Evolutionary conservation across 2,113 vertebrate species (phyloP).

Genomic region (Mesitornis unicolor): DNA sequence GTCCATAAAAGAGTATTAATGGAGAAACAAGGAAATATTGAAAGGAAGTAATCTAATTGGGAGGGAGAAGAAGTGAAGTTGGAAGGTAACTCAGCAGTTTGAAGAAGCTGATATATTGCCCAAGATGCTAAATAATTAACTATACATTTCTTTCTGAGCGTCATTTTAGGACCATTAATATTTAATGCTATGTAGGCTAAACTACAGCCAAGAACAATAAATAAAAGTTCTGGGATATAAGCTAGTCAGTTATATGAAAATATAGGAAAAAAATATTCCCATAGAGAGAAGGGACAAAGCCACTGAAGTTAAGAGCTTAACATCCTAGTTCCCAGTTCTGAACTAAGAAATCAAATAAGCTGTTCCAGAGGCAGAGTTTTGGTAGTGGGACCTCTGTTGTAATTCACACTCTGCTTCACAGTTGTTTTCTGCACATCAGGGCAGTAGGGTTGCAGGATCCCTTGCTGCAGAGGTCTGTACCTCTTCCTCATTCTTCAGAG

Average conservation of each 20-base stretch:
- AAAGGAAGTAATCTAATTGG: not conserved
- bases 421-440: not conserved
- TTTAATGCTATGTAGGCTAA: not conserved
- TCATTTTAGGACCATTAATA: not conserved
- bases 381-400: not conserved
- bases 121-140: conserved; percentile 31
- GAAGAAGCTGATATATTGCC: not conserved
- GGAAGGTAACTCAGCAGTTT: not conserved
- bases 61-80: not conserved
- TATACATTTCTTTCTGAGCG: not conserved
- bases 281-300: not conserved
- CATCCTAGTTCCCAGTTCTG: not conserved
- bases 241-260: not conserved
- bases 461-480: accelerated
- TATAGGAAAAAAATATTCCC: not conserved
- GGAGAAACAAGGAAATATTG: not conserved
- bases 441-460: not conserved
- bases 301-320: not conserved
- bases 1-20: not conserved
- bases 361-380: not conserved
- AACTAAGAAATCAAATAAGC: not conserved
- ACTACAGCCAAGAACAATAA: not conserved
- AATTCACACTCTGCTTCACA: not conserved
- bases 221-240: not conserved
- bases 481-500: not conserved